Evolutionary conservation across 2,113 vertebrate genomes (phyloP), one percentile per base, ranked within the genome.

Genomic region (Zosterops hypoxanthus): DNA sequence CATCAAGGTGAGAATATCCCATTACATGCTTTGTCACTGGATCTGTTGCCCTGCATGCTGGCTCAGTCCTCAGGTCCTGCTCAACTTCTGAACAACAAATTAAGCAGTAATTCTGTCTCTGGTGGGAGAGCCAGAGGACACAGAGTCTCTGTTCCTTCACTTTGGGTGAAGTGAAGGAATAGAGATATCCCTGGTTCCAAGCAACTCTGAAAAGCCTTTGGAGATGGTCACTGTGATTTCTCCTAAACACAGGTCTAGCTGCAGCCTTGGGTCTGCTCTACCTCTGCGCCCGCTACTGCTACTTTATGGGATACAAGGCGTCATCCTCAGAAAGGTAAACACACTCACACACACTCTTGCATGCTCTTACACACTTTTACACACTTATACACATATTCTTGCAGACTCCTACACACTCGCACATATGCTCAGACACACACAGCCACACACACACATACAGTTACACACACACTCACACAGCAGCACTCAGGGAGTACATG

Each of bases 241-340:
- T 63, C 44, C 82, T 57, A 39, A 78, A 46, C 41, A 46, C 95
- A 99, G 99, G 97, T 42, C 28, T 98, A n/a, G 98, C 99, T 26
- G 97, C 98, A 6, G 24, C 98, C 57, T 98, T 98, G 22, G 99
- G 99, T 6, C 59, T 99, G 24, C 81, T 98, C 18, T 99, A 99
- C 60, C 89, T 99, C 26, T 98, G 90, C 1, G 94, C 87, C 59
- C 98, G 99, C 9, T 97, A 98, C 86, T 94, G 82, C n/a, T 99
- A 99, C 96, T 99, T 99, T 41, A 88, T 56, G 21, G 98, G 99
- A 36, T 99, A 99, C 34, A 90, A 97, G 2, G 18, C 95, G 76
- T 99, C 98, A 0, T 80, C 98, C 12, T 96, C 97, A 29, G 96
- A 97, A 71, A 98, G 99, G 99, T 99, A 97, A 96, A 49, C 4